Evolutionary conservation across 35 echinoderm and acorn worm species (phyloP), one percentile per base, ranked within the genome.

Genomic region (Ophiothrix spiculata): DNA sequence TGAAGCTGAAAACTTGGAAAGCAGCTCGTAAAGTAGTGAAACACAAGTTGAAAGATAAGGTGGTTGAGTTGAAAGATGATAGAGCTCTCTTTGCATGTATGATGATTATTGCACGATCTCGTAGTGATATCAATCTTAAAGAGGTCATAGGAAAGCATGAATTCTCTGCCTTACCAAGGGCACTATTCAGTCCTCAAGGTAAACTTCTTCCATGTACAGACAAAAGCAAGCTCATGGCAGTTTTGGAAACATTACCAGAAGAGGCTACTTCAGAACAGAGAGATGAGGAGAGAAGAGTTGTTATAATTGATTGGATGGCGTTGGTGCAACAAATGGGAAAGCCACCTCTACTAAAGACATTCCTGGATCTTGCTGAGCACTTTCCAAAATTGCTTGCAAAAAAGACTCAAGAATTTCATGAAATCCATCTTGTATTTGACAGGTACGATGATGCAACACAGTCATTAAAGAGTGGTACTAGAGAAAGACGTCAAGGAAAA

Each of bases 81-180:
- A n/a, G n/a, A 82, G n/a, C 40, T 73, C 82, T 84, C 33, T 60
- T 84, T n/a, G 40, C 82, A 15, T 35, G 60, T 69, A 36, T 84
- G 82, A 17, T 84, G 0, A 45, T 84, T 84, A 56, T 84, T 12
- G 15, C 56, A 34, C 82, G 60, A 33, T 84, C 82, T 36, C 56
- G 12, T 56, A 25, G 82, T 73, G 54, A 84, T 0, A 56, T 84
- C 32, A 37, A 84, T 38, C 54, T 84, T 8, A 45, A 84, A 84
- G 82, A 84, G 38, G 82, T 73, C 64, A 84, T 84, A 2, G 82
- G 82, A 38, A 84, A 73, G 35, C 73, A 84, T 84, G 82, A 69
- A 69, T 84, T 84, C 56, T 64, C 82, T 54, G 16, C 49, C 25
- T 54, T 75, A 29, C 40, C 40, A 28, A 8, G 64, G 19, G n/a